These are phyloP conservation scores for Rhopalosiphum maidis DNA, from an alignment of 1,140 invertebrate species.

Conservation along the genomic window DNA sequence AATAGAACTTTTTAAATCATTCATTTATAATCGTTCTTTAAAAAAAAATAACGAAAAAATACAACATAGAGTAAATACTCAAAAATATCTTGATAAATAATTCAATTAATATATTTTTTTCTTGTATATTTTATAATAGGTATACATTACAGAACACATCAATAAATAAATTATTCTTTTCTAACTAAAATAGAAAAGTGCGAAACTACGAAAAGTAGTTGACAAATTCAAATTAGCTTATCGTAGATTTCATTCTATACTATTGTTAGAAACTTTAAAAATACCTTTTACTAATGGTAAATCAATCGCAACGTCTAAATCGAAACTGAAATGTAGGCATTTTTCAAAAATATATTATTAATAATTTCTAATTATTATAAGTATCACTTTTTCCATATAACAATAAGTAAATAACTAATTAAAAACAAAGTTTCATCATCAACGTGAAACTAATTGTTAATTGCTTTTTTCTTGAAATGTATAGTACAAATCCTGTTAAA, in stretches of 20 bases:
- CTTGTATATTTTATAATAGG: neutral
- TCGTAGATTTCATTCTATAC: neutral
- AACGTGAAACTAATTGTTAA: neutral
- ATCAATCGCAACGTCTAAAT: neutral
- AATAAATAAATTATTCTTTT: neutral
- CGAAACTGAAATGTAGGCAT: neutral
- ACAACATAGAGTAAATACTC: neutral
- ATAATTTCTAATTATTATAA: neutral
- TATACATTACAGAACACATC: neutral
- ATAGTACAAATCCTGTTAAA: neutral
- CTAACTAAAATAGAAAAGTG: neutral
- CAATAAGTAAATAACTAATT: neutral
- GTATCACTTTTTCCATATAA: neutral
- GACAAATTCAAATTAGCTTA: neutral
- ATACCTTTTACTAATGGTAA: neutral
- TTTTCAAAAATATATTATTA: neutral
- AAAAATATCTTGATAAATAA: neutral
- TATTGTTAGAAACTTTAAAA: neutral
- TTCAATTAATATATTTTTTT: neutral
- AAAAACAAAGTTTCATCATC: neutral
- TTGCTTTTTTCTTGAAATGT: neutral
- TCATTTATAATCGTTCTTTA: neutral
- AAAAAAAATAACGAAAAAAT: neutral
- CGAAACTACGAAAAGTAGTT: neutral
- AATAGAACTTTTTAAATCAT: neutral